These are phyloP conservation scores for Augiades crinisus DNA, from an alignment of 2,888 invertebrate genomes.

Conservation along the genomic window DNA sequence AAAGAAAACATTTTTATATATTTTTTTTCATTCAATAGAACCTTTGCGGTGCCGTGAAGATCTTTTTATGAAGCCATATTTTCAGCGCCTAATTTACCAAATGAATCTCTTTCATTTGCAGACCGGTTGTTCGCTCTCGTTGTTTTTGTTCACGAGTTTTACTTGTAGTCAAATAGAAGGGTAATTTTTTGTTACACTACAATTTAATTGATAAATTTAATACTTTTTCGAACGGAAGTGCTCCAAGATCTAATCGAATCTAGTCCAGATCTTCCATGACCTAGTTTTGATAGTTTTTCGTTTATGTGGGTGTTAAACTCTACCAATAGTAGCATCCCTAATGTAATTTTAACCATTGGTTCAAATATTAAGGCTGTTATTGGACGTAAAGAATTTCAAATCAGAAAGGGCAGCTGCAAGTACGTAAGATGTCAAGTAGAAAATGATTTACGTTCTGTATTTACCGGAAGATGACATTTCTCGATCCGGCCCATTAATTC, in stretches of 20 bases:
- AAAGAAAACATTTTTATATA: constrained; percentile 2
- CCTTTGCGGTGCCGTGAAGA: constrained; percentile 39
- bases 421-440: constrained; percentile 39
- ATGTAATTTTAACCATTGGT: no score
- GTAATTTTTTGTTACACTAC: no score
- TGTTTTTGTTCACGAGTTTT: constrained; percentile 14
- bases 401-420: constrained; percentile 18
- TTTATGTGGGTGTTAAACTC: no score
- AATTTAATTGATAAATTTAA: no score
- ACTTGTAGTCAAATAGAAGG: constrained; percentile 10
- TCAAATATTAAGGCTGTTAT: no score
- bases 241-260: no score
- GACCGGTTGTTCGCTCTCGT: constrained; percentile 25
- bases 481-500: constrained; percentile 78
- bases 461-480: constrained; percentile 78
- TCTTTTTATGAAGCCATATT: constrained; percentile 42
- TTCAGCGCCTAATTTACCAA: constrained; percentile 55
- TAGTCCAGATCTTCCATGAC: no score
- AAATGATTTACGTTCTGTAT: constrained; percentile 68
- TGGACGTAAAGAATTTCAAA: no score
- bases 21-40: constrained; percentile 17
- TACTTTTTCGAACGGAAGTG: no score
- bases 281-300: no score
- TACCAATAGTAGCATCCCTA: no score
- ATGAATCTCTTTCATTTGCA: constrained; percentile 62